Base-by-base conservation (phyloP, 2,888 invertebrate species). In the Tanaodytes sp. region DNA sequence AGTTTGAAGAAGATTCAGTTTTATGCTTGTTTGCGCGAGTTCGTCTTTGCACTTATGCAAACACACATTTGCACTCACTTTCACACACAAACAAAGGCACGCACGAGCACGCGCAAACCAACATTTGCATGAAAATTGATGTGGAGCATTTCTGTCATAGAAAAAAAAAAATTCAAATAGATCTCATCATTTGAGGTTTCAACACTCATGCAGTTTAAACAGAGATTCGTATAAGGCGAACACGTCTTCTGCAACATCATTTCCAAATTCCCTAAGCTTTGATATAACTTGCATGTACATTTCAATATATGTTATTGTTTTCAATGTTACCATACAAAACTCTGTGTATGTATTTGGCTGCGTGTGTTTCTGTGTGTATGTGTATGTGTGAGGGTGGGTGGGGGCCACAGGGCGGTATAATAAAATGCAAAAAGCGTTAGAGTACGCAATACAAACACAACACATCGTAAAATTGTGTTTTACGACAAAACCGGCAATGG, bases 251-350 rank as follows among this genome's bases (percentile, higher is more conserved):
- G 68, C 58, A 40, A 54, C 52, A 43, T 52, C 18, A 23, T 48
- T 11, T 15, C 45, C 15, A 15, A 62, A 52, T 62, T 68, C 23
- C 43, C 68, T 69, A 63, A 57, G 59, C 63, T 48, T 69, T 49
- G 36, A 69, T 69, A 63, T 63, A 63, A 52, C 58, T 73, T 68
- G 19, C 57, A 74, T 77, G 77, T 74, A 73, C 66, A 75, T 66
- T 73, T 74, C 61, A 63, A 71, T 67, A 67, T 71, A 72, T 70
- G 62, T 64, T 54, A 5, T 5, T 23, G 23, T 23, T 5, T 23
- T 5, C 8, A 23, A 58, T 74, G 68, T 74, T 66, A 71, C 74
- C 72, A 72, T 73, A 72, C 71, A 58, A 70, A 64, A 68, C 58
- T 58, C 58, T 63, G 73, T 72, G 74, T 62, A 72, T 72, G 74